phyloP scores from a whole-genome alignment of 2,888 invertebrate genomes.

The Flexamia atlantica region DNA sequence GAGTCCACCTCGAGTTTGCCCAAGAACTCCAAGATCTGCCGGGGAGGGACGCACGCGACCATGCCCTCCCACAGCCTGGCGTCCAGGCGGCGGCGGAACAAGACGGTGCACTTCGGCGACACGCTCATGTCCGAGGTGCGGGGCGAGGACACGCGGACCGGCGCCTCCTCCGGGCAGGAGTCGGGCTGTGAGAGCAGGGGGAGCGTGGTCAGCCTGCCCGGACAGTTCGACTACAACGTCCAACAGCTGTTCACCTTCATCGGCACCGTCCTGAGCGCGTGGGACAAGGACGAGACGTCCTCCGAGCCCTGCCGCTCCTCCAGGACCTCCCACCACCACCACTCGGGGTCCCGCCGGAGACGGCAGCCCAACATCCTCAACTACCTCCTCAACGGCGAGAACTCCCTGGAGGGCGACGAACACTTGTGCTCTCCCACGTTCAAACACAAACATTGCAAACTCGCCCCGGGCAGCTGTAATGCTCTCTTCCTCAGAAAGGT shows the following conservation, averaged over 20 bases:
- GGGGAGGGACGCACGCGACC: slow-evolving; percentile 63
- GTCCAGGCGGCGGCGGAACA: slow-evolving; percentile 72
- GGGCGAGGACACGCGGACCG: slow-evolving; percentile 73
- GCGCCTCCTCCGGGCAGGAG: slow-evolving; percentile 70
- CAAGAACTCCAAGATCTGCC: slow-evolving; percentile 62
- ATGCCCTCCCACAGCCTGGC: slow-evolving; percentile 68
- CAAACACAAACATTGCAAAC: slow-evolving; percentile 89
- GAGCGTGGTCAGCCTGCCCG: slow-evolving; percentile 77
- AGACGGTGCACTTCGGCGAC: slow-evolving; percentile 72
- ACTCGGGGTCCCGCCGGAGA: slow-evolving; percentile 50
- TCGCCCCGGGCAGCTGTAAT: slow-evolving; percentile 92
- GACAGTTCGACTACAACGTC: slow-evolving; percentile 75
- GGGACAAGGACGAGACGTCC: slow-evolving; percentile 76
- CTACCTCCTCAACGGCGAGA: slow-evolving; percentile 69
- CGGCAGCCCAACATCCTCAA: slow-evolving; percentile 67
- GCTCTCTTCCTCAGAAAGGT: slow-evolving; percentile 94
- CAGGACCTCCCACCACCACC: slow-evolving; percentile 45
- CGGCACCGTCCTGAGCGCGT: slow-evolving; percentile 87
- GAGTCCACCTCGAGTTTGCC: slow-evolving; percentile 66
- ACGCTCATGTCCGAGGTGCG: slow-evolving; percentile 73
- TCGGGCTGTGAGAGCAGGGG: slow-evolving; percentile 76
- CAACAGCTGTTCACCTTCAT: slow-evolving; percentile 90
- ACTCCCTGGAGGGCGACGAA: slow-evolving; percentile 67
- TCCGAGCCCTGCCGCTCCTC: slow-evolving; percentile 45
- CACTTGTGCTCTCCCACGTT: slow-evolving; percentile 70